These are phyloP conservation scores for Phthorimaea operculella DNA, from an alignment of 1,140 invertebrate genomes.

Conservation along the genomic window DNA sequence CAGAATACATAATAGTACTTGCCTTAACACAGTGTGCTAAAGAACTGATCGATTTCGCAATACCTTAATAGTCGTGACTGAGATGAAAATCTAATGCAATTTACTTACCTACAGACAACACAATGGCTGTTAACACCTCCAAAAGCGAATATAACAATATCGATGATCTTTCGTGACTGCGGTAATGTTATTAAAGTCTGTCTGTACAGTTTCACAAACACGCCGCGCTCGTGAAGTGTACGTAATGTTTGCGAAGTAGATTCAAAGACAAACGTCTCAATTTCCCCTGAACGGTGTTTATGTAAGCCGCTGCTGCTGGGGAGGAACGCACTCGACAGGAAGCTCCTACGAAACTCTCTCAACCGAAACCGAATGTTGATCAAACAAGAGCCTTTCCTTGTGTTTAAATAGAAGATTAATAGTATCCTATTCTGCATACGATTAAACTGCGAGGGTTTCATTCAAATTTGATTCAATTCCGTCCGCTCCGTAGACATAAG, in stretches of 20 bases:
- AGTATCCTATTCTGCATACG: background rate
- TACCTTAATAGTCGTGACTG: too few species aligned
- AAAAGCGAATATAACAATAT: too few species aligned
- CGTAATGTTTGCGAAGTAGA: conserved; percentile 23
- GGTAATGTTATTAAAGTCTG: background rate
- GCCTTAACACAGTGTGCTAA: too few species aligned
- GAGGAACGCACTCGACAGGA: background rate
- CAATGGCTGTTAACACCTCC: too few species aligned
- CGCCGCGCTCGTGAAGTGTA: background rate
- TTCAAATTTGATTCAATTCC: background rate
- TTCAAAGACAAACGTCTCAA: conserved; percentile 44
- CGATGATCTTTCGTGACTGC: background rate
- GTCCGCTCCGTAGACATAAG: background rate
- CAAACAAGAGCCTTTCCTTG: background rate
- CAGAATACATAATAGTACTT: too few species aligned
- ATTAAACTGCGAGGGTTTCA: background rate
- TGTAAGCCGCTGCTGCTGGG: background rate
- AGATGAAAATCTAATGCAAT: too few species aligned
- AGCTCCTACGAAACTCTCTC: background rate
- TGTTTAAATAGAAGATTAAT: background rate
- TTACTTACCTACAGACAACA: too few species aligned
- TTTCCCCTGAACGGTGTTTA: conserved; percentile 12
- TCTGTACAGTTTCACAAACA: background rate
- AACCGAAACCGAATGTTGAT: conserved; percentile 1
- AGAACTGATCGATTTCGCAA: too few species aligned